Evolutionary conservation across 2,797 vertebrate genomes (phyloP), one percentile per base, ranked within the genome.

Genomic region (Thunnus albacares): DNA sequence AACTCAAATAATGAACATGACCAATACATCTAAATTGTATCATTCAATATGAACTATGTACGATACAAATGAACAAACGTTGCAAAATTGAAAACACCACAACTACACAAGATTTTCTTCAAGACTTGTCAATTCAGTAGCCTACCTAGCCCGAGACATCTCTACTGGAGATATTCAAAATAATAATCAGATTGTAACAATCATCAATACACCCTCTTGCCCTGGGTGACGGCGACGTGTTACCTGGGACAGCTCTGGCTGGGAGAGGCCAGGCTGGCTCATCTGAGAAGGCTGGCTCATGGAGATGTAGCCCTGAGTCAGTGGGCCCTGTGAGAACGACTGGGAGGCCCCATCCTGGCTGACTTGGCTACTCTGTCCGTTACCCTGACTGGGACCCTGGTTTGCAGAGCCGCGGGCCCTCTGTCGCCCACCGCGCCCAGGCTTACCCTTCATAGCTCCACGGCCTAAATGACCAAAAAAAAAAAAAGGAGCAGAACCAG

Each of bases 251-350:
- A 99, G 94, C 89, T 99, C 98, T 0, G 98, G 98, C 83, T 99
- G 98, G 75, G 98, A 99, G 80, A 99, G 97, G 79, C 98, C 98
- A 2, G 98, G 97, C 92, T 99, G 98, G 92, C 98, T 99, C 98
- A 99, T 99, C 95, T 99, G 98, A 0, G 98, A 99, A 1, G 98
- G 98, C 88, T 99, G 98, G 91, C 98, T 99, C 98, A 99, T 99
- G 91, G 97, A 97, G 94, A 98, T 98, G 89, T 99, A 99, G 56
- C 98, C 98, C 93, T 99, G 98, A 2, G 98, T 99, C 90, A 99
- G 96, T 0, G 98, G 98, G 0, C 98, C 98, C 96, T 99, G 98
- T 0, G 98, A 99, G 95, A 99, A 99, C 9, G 98, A 96, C 94
- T 99, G 98, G 0, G 98, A 99, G 5, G 96, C 97, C 87, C 97